Evolutionary conservation across 92 coral and sea anemone species (phyloP).

Genomic region (Parazoanthus darwini): DNA sequence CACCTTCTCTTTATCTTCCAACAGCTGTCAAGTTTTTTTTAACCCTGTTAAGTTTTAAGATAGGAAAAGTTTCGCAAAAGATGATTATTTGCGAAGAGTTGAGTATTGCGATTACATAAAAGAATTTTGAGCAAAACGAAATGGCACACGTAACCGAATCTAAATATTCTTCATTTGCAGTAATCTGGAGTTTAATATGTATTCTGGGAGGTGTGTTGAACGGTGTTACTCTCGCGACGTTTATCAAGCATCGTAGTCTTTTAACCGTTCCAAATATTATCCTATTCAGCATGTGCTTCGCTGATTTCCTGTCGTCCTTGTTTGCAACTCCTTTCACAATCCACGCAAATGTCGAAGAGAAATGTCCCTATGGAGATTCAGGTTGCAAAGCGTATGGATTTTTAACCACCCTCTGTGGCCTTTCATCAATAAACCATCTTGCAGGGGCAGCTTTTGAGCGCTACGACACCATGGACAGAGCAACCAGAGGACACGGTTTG

Average conservation of each 20-base stretch:
- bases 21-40: no score
- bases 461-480: slow-evolving; percentile 50
- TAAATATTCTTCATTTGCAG: background rate
- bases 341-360: slow-evolving; percentile 49
- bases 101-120: no score
- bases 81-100: no score
- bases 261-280: no score
- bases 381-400: slow-evolving; percentile 72
- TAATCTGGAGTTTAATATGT: background rate
- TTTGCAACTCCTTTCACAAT: slow-evolving; percentile 62
- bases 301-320: slow-evolving; percentile 65
- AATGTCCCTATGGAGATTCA: slow-evolving; percentile 44
- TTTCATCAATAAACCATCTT: slow-evolving; percentile 64
- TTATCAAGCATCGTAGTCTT: slow-evolving; percentile 37
- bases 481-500: slow-evolving; percentile 14
- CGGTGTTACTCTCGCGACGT: slow-evolving; percentile 40
- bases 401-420: slow-evolving; percentile 57
- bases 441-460: slow-evolving; percentile 68
- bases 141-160: background rate
- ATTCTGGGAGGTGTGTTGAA: background rate
- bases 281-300: slow-evolving; percentile 35
- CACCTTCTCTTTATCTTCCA: no score
- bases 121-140: background rate
- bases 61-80: no score
- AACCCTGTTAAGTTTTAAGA: no score